Evolutionary conservation across 2,113 vertebrate genomes (phyloP), one percentile per base, ranked within the genome.

Genomic region (Fulmarus glacialis): DNA sequence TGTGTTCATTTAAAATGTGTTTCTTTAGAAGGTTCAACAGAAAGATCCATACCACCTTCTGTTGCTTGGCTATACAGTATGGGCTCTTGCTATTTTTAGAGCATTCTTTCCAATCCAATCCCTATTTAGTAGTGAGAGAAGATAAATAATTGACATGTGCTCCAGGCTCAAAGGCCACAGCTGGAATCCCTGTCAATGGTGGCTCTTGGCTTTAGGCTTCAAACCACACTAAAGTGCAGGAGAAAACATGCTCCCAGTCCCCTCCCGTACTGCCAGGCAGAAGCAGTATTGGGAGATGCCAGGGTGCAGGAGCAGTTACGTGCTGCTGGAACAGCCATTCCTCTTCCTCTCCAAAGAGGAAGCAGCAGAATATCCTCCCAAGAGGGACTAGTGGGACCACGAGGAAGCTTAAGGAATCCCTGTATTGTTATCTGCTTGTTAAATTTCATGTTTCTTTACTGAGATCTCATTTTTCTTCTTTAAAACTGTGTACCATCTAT

Each of bases 1-100:
- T 63, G 73, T 79, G 36, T 75, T 97, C 91, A 91, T 91, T 78
- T 89, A 56, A 97, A 93, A 68, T 30, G 15, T 50, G 30, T 52
- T 91, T 60, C 85, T 90, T 85, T 29, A 75, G 68, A 74, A 95
- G 40, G 73, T 92, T 87, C 86, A 92, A 42, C 74, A 89, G 80
- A 55, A 92, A 84, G 71, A 78, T n/a, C 59, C 77, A 72, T 5
- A 66, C 17, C 64, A 95, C 59, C 60, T 95, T 95, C 63, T 90
- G 68, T 38, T 60, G 17, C 88, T 72, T 2, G 0, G 42, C 42
- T 71, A 21, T 21, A 55, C 1, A 27, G 59, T 47, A 81, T 0
- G 8, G 42, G n/a, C 59, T 89, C 8, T 67, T 48, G 56, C 29
- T 89, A 83, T 72, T 93, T 84, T 87, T 29, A 87, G 42, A 87